phyloP scores from a whole-genome alignment of 2,113 vertebrate species.

The Datnioides undecimradiatus region DNA sequence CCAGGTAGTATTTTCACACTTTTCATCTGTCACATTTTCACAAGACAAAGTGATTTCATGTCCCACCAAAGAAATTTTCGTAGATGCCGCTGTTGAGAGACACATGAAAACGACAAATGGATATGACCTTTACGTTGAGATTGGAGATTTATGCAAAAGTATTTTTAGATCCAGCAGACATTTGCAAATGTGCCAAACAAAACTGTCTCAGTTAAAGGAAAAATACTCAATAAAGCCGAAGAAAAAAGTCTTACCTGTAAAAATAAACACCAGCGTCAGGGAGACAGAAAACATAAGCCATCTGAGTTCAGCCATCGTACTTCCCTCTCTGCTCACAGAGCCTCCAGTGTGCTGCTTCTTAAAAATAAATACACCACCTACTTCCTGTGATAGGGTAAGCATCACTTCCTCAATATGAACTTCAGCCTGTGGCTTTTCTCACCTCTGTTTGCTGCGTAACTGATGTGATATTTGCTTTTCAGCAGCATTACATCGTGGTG shows the following conservation, averaged over 20 bases:
- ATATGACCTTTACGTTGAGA: not conserved
- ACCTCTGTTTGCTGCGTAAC: too few species aligned
- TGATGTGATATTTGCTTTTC: not conserved
- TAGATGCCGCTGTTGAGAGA: not conserved
- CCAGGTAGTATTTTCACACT: not conserved
- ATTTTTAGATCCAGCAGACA: not conserved
- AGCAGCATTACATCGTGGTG: too few species aligned
- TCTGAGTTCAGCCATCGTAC: not conserved
- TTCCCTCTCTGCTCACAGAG: not conserved
- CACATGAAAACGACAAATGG: not conserved
- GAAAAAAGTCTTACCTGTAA: constrained; percentile 38
- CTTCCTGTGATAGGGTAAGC: not conserved
- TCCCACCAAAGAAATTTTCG: fast-evolving
- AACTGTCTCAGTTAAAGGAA: not conserved
- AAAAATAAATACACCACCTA: not conserved
- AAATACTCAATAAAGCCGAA: not conserved
- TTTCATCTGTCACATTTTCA: not conserved
- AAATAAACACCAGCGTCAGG: not conserved
- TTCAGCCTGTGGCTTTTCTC: not conserved
- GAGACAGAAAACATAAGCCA: not conserved
- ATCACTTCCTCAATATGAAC: not conserved
- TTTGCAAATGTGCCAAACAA: not conserved
- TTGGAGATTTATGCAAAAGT: not conserved
- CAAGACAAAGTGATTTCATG: not conserved
- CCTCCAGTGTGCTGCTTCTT: not conserved